phyloP scores from a whole-genome alignment of 2,888 invertebrate genomes.

The Drosophila subquinaria region DNA sequence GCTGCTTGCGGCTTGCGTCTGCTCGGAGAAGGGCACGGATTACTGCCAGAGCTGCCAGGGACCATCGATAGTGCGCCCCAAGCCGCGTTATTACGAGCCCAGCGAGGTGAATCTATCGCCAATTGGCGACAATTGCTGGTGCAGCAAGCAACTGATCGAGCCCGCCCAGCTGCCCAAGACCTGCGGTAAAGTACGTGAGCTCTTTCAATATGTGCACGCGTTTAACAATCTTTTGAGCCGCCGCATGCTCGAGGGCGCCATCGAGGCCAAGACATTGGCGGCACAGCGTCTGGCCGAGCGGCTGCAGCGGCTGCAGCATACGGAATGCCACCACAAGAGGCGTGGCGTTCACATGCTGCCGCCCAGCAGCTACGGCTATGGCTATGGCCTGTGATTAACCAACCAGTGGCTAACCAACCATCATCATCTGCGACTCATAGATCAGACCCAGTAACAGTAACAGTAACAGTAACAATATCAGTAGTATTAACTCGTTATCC shows the following conservation, averaged over 20 bases:
- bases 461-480: not conserved
- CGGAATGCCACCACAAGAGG: slow-evolving; percentile 61
- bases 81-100: slow-evolving; percentile 66
- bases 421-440: not conserved
- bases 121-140: slow-evolving; percentile 84
- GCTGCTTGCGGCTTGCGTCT: slow-evolving; percentile 80
- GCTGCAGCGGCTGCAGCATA: slow-evolving; percentile 66
- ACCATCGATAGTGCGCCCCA: slow-evolving; percentile 63
- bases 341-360: slow-evolving; percentile 37
- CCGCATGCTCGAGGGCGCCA: slow-evolving; percentile 74
- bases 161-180: slow-evolving; percentile 83
- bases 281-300: slow-evolving; percentile 75
- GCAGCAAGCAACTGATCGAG: slow-evolving; percentile 83
- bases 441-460: slow-evolving; percentile 3
- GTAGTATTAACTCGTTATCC: slow-evolving; percentile 7
- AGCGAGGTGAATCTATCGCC: slow-evolving; percentile 72
- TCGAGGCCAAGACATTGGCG: slow-evolving; percentile 70
- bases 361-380: slow-evolving; percentile 31
- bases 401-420: slow-evolving; percentile 6
- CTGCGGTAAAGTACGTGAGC: slow-evolving; percentile 83
- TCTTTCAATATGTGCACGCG: slow-evolving; percentile 74
- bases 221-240: slow-evolving; percentile 78
- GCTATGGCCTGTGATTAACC: slow-evolving; percentile 47
- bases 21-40: slow-evolving; percentile 80
- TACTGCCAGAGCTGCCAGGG: slow-evolving; percentile 75